Percentiles rank a stretch among this genome's conserved stretches.
phyloP scores from a whole-genome alignment of 2,113 vertebrate genomes.

The Xenopus laevis region DNA sequence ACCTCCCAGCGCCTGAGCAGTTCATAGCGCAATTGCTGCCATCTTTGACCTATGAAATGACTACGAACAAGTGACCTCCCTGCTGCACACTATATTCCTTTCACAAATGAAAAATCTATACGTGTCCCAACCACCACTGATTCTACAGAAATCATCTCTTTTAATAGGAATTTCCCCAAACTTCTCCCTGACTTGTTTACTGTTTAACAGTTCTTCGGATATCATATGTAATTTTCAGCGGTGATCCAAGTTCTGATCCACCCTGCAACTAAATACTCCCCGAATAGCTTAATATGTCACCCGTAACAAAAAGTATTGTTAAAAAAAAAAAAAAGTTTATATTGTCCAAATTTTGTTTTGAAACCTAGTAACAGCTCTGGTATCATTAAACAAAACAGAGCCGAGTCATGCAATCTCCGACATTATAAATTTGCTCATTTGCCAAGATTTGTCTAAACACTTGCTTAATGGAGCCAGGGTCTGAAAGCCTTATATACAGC shows the following conservation, averaged over 20 bases:
- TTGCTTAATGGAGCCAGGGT: background rate
- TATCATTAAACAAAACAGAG: slow-evolving; percentile 1
- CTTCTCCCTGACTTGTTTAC: too few species aligned
- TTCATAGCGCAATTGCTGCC: slow-evolving; percentile 41
- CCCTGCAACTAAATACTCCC: background rate
- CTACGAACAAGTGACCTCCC: slow-evolving; percentile 34
- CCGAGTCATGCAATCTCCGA: background rate
- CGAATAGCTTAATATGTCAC: background rate
- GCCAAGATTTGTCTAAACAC: slow-evolving; percentile 1
- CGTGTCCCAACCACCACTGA: too few species aligned
- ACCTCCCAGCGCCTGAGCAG: background rate
- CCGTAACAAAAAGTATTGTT: background rate
- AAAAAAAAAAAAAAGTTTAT: background rate
- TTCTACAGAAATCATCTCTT: too few species aligned
- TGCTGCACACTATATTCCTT: background rate
- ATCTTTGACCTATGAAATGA: slow-evolving; percentile 44
- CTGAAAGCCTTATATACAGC: background rate
- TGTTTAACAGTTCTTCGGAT: too few species aligned
- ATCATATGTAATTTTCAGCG: slow-evolving; percentile 10
- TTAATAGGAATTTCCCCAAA: too few species aligned
- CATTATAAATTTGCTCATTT: background rate
- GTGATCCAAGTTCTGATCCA: slow-evolving; percentile 28
- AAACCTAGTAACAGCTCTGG: background rate
- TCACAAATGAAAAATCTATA: too few species aligned
- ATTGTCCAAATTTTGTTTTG: slow-evolving; percentile 5